These are phyloP conservation scores for Astreopora myriophthalma DNA, from an alignment of 64 coral and sea anemone genomes.

Conservation along the genomic window DNA sequence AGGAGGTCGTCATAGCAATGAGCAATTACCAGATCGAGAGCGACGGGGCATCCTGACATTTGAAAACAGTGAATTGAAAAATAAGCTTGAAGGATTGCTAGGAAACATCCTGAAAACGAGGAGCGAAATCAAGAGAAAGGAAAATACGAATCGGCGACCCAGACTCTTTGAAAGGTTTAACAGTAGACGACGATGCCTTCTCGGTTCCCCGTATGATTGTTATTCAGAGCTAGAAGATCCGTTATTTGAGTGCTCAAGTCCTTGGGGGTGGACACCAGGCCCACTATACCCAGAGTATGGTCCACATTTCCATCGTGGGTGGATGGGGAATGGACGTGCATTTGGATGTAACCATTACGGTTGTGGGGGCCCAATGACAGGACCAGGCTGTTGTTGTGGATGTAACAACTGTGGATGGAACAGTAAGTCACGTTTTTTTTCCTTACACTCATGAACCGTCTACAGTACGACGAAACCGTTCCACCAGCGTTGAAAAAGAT, in stretches of 20 bases:
- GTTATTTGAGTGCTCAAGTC: not conserved
- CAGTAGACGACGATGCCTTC: not conserved
- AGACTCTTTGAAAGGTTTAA: not conserved
- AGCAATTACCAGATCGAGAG: not conserved
- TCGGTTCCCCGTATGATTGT: not conserved
- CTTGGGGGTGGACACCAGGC: slow-evolving; percentile 26
- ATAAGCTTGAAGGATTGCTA: not conserved
- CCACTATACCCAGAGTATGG: slow-evolving; percentile 31
- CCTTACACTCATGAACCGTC: not conserved
- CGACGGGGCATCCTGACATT: not conserved
- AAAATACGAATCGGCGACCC: not conserved
- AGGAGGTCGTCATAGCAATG: not conserved
- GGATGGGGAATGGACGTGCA: not conserved
- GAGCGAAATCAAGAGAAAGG: not conserved
- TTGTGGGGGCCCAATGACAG: not conserved
- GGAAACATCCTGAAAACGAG: not conserved
- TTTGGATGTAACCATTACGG: slow-evolving; percentile 9
- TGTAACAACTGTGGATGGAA: slow-evolving; percentile 13
- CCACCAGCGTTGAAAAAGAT: not conserved
- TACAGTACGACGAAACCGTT: not conserved
- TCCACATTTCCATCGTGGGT: not conserved
- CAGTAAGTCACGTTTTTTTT: not conserved
- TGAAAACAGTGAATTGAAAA: not conserved
- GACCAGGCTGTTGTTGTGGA: not conserved
- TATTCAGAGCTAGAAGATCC: not conserved